Conservation (phyloP, 1,140 invertebrate genomes). For the Callitettix versicolor region DNA sequence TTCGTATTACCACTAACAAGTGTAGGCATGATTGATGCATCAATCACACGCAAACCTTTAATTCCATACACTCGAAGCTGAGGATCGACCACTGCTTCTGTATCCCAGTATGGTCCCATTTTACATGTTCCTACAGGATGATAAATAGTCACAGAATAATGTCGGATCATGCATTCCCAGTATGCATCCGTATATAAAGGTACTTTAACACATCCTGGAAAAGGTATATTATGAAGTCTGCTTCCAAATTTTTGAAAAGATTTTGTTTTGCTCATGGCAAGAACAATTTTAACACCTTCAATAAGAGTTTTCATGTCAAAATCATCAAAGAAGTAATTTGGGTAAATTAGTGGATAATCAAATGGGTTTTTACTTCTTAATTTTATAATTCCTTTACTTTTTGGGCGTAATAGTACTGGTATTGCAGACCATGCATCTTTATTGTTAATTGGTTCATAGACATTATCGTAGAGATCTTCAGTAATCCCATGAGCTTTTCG, state of each 20-base stretch:
- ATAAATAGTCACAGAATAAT: conserved; percentile 71
- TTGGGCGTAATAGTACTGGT: conserved; percentile 64
- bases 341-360: conserved; percentile 84
- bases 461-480: conserved; percentile 57
- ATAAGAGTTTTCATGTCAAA: conserved; percentile 67
- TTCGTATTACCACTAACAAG: conserved; percentile 76
- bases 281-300: conserved; percentile 70
- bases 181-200: conserved; percentile 56
- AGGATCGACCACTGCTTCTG: conserved; percentile 77
- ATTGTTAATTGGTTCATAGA: conserved; percentile 62
- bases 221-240: conserved; percentile 49
- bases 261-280: conserved; percentile 60
- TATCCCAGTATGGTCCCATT: conserved; percentile 81
- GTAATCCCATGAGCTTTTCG: conserved; percentile 69
- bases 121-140: conserved; percentile 85
- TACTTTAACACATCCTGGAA: conserved; percentile 57
- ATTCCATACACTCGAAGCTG: conserved; percentile 69
- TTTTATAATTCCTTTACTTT: conserved; percentile 65
- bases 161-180: conserved; percentile 74
- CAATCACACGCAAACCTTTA: conserved; percentile 66
- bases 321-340: conserved; percentile 78
- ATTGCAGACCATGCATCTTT: conserved; percentile 76
- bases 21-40: conserved; percentile 77
- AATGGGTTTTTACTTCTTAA: conserved; percentile 73
- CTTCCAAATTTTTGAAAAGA: conserved; percentile 59